Evolutionary conservation across 2,888 invertebrate genomes (phyloP), one percentile per base, ranked within the genome.

Genomic region (Bibio marci): DNA sequence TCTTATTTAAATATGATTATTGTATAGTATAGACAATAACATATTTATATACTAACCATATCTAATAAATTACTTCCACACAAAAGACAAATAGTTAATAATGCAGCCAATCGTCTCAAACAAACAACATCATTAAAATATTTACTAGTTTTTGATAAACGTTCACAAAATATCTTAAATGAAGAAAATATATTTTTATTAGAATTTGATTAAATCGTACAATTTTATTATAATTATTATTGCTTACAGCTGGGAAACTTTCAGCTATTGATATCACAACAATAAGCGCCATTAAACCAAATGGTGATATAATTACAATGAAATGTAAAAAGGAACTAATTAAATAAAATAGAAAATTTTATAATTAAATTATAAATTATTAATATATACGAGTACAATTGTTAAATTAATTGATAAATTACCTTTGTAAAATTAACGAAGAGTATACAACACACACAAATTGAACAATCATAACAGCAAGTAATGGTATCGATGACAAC

Each of bases 381-480:
- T 6, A 6, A 22, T 6, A 22, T 4, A 22, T 22, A 22, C 4
- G 8, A 22, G 4, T 8, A 8, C 22, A 4, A 22, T 22, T 6
- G 8, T 6, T 4, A 22, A 6, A 22, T 6, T 22, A 6, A 22
- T 22, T 6, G 13, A 15, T n/a, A 4, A 18, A 4, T 19, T 14
- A 36, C 36, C 36, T 33, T 37, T 36, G 41, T 27, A 35, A 27
- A 27, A 31, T 27, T 3, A 37, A 30, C 8, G 34, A 41, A 14
- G 33, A 67, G 35, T 71, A 69, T 15, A 66, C 46, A 22, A 63
- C 62, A 48, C 65, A 63, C 30, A 66, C 66, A 41, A 71, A 52
- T 52, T 74, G 67, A 30, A 74, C 73, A 44, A 76, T 52, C n/a
- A 76, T 62, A 39, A 75, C 73, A 35, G 75, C 75, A 40, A 74